Evolutionary conservation across 2,888 invertebrate genomes (phyloP), one percentile per base, ranked within the genome.

Genomic region (Melieria picta): DNA sequence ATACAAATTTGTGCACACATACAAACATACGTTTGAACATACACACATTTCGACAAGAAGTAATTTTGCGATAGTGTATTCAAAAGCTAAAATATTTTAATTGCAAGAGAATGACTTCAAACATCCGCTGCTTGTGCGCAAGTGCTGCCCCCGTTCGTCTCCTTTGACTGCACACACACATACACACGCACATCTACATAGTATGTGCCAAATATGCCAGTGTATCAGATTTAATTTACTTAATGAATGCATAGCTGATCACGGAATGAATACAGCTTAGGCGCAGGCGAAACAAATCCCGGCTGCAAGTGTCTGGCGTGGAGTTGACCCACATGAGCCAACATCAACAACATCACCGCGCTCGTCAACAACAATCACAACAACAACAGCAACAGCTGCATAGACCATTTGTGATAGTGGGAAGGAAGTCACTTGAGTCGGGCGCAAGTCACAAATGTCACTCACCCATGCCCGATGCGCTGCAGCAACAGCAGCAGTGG

Each of bases 401-500:
- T 30, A 13, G 1, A 4, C 30, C 46, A 52, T 42, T 52, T 64
- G 30, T 30, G 11, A 57, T 1, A 11, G 7, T 13, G 47, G 42
- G 30, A 30, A 30, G 30, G 30, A 30, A 30, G 30, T 30, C 30
- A 30, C 30, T 30, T 30, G 30, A 30, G 30, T 30, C 13, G 6
- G 52, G 52, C n/a, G 13, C 13, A 52, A 50, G 52, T 52, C 11
- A 52, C 52, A 52, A 52, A 52, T 52, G 52, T 9, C 52, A 52
- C 9, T 52, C 52, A 52, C 13, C 11, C 11, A 50, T 30, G 30
- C 30, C 50, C 7, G 50, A 50, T 50, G 5, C 52, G 13, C 52
- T n/a, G 52, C 52, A 52, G 52, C 52, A 5, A 52, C 52, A 52
- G 52, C n/a, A 43, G 3, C 10, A 5, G 4, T 50, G 52, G 5